Conservation (phyloP, 2,113 vertebrate species). For the Myrmophylax atrothorax region DNA sequence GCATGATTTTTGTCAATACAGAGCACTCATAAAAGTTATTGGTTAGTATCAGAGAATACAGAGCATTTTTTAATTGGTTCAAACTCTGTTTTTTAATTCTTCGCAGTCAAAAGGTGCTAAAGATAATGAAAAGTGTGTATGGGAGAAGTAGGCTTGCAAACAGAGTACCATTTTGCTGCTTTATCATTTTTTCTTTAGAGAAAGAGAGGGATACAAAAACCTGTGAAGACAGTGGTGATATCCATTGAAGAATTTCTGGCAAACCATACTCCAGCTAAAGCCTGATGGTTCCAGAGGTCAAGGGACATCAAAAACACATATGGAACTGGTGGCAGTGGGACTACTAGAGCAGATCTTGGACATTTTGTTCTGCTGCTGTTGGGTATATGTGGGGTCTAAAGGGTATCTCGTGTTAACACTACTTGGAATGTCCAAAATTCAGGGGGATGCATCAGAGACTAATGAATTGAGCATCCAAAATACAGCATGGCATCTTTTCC, state of each 20-base stretch:
- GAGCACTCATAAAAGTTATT: background rate
- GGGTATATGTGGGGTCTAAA: background rate
- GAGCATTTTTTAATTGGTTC: background rate
- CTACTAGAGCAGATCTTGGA: background rate
- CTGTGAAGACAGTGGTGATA: background rate
- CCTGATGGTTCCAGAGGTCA: background rate
- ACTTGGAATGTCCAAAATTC: background rate
- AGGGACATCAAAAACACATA: background rate
- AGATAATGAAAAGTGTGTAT: background rate
- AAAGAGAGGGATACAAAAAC: background rate
- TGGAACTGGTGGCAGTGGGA: background rate
- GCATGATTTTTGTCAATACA: background rate
- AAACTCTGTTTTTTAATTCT: background rate
- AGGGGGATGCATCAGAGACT: background rate
- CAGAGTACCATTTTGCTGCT: background rate
- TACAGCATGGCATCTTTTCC: background rate
- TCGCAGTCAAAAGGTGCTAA: background rate
- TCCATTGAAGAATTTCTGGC: background rate
- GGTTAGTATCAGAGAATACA: background rate
- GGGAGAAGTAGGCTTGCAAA: background rate
- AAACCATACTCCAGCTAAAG: background rate
- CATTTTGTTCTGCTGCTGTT: background rate
- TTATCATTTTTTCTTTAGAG: background rate
- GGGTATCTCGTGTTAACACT: background rate
- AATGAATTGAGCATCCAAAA: background rate